Evolutionary conservation across 37 sponge, comb jelly and placozoan genomes (phyloP).

Genomic region (Dysidea cf. avara): DNA sequence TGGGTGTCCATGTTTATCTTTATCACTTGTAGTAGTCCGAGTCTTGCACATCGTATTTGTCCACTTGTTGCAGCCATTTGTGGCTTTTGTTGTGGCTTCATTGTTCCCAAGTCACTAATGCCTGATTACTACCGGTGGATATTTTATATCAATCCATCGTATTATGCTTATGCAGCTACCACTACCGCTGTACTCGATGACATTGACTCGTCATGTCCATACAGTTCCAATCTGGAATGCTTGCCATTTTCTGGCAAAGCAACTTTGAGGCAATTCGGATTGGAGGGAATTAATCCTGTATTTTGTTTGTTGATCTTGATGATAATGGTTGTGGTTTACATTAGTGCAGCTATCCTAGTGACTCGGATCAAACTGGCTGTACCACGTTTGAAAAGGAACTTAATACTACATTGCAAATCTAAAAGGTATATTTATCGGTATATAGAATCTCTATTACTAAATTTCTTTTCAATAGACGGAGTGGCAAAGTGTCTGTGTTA

Average conservation of each 20-base stretch:
- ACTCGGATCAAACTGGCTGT: too few species aligned
- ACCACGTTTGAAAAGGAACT: too few species aligned
- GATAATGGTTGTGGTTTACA: conserved; percentile 23
- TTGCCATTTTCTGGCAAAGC: conserved; percentile 42
- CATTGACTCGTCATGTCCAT: conserved; percentile 5
- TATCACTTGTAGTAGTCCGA: conserved; percentile 46
- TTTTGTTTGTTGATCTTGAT: conserved; percentile 36
- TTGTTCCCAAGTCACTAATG: conserved; percentile 63
- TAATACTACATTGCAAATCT: too few species aligned
- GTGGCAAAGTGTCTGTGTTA: too few species aligned
- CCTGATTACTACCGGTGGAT: conserved; percentile 60
- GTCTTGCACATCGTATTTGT: conserved; percentile 58
- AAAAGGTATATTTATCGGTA: too few species aligned
- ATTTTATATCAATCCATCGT: conserved; percentile 75
- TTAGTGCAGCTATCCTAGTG: too few species aligned
- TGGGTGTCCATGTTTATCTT: conserved; percentile 75
- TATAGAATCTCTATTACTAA: too few species aligned
- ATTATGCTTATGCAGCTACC: conserved; percentile 67
- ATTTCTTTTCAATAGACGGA: too few species aligned
- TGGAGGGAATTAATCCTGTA: conserved; percentile 46
- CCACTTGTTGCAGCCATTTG: conserved; percentile 74
- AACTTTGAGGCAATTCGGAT: conserved; percentile 36
- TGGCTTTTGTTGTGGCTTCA: conserved; percentile 76
- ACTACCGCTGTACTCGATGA: conserved; percentile 29
- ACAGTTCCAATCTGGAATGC: conserved; percentile 48